Evolutionary conservation across 2,888 invertebrate genomes (phyloP).

Genomic region (Volucella inflata): DNA sequence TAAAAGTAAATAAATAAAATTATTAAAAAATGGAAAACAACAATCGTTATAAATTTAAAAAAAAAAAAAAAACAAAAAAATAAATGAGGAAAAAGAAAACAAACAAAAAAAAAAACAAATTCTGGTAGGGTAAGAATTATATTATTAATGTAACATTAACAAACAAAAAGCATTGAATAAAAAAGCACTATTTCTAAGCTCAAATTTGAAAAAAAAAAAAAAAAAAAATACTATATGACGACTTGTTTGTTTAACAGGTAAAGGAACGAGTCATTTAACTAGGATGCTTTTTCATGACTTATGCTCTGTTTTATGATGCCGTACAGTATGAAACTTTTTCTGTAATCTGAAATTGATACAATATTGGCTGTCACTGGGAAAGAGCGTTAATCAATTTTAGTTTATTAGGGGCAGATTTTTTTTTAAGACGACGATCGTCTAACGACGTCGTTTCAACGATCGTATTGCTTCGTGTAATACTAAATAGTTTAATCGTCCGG

Average conservation of each 20-base stretch:
- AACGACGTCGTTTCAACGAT: too few species aligned
- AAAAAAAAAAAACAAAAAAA: conserved; percentile 34
- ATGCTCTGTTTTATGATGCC: background rate
- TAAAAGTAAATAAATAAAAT: conserved; percentile 66
- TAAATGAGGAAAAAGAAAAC: background rate
- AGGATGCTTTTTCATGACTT: too few species aligned
- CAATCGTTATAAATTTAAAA: conserved; percentile 71
- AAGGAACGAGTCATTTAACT: too few species aligned
- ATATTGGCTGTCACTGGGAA: too few species aligned
- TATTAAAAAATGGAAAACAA: conserved; percentile 60
- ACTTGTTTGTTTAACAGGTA: background rate
- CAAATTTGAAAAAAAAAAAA: conserved; percentile 71
- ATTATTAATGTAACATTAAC: conserved; percentile 72
- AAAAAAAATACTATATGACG: conserved; percentile 49
- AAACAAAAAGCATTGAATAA: conserved; percentile 70
- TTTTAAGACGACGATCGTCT: too few species aligned
- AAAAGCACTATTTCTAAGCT: conserved; percentile 75
- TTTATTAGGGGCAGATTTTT: too few species aligned
- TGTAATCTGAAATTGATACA: too few species aligned
- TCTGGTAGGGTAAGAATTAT: conserved; percentile 70
- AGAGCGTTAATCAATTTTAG: too few species aligned
- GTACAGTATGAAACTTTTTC: too few species aligned
- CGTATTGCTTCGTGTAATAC: too few species aligned
- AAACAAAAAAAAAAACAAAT: conserved; percentile 45
- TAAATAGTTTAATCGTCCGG: too few species aligned